Conservation (phyloP, 2,113 vertebrate species). For the Riparia riparia region DNA sequence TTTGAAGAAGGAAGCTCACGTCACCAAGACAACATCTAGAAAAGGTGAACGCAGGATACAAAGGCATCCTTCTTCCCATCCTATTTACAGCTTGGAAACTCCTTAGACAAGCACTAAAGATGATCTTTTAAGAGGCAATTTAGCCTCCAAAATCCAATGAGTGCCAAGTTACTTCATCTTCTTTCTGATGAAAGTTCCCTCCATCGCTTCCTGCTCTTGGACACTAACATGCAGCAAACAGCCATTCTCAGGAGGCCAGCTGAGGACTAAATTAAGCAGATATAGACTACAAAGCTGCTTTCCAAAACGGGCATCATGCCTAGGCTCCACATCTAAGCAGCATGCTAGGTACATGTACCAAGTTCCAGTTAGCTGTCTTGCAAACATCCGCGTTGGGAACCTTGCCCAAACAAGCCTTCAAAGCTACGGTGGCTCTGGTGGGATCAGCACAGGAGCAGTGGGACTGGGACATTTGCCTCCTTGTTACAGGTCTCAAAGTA, state of each 20-base stretch:
- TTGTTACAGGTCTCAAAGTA: constrained; percentile 30
- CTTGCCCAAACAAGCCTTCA: constrained; percentile 44
- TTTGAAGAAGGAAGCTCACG: constrained; percentile 10
- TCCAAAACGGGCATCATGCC: constrained; percentile 56
- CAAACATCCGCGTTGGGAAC: background rate
- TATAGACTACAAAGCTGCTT: constrained; percentile 49
- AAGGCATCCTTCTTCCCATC: constrained; percentile 21
- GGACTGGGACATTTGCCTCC: constrained; percentile 17
- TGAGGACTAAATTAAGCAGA: constrained; percentile 60
- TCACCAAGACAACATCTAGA: constrained; percentile 45
- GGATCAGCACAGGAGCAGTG: background rate
- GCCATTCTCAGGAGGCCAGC: constrained; percentile 43
- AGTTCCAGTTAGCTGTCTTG: constrained; percentile 35
- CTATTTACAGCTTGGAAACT: constrained; percentile 27
- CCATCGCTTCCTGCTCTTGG: constrained; percentile 31
- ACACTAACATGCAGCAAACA: background rate
- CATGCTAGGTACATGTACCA: background rate
- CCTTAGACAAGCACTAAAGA: constrained; percentile 23
- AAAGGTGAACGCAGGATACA: background rate
- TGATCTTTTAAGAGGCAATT: constrained; percentile 36
- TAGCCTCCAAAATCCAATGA: background rate
- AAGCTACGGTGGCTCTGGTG: background rate
- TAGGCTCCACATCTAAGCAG: constrained; percentile 45
- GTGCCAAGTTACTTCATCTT: constrained; percentile 46
- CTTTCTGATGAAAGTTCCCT: constrained; percentile 39